Conservation (phyloP, 2,888 invertebrate genomes). For the Dynastes maya region DNA sequence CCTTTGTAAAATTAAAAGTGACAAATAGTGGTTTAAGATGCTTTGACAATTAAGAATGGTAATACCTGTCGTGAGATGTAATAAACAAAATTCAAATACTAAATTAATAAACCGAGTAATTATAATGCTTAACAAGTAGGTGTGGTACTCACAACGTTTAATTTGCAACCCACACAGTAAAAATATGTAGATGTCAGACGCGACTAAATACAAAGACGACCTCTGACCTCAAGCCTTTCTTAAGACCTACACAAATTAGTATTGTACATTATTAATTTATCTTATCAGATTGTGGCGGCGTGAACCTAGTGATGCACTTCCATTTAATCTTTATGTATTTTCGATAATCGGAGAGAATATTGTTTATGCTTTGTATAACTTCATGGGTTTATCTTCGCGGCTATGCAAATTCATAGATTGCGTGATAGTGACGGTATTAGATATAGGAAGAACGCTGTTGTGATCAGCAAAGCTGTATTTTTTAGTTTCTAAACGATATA, state of each 20-base stretch:
- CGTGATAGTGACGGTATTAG: not conserved
- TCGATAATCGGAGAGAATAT: conserved; percentile 7
- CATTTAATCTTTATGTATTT: conserved; percentile 20
- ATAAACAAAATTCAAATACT: conserved; percentile 57
- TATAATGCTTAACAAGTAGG: conserved; percentile 57
- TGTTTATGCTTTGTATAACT: conserved; percentile 2
- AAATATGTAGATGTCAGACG: conserved; percentile 54
- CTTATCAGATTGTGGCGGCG: conserved; percentile 51
- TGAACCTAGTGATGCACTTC: conserved; percentile 41
- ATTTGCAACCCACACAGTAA: conserved; percentile 57
- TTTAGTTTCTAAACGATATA: too few species aligned
- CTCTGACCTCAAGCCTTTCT: conserved; percentile 54
- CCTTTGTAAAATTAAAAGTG: not conserved
- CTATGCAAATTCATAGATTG: not conserved
- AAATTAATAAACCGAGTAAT: conserved; percentile 58
- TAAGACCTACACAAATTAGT: conserved; percentile 53
- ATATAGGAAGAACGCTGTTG: not conserved
- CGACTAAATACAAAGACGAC: conserved; percentile 52
- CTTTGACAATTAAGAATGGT: conserved; percentile 21
- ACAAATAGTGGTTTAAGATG: conserved; percentile 3
- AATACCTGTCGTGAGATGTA: conserved; percentile 41
- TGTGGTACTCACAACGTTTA: conserved; percentile 55
- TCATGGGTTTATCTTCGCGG: not conserved
- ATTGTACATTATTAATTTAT: conserved; percentile 52
- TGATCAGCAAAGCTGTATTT: not conserved